Conservation (phyloP, 1,140 invertebrate genomes). For the Charaxes varanes region DNA sequence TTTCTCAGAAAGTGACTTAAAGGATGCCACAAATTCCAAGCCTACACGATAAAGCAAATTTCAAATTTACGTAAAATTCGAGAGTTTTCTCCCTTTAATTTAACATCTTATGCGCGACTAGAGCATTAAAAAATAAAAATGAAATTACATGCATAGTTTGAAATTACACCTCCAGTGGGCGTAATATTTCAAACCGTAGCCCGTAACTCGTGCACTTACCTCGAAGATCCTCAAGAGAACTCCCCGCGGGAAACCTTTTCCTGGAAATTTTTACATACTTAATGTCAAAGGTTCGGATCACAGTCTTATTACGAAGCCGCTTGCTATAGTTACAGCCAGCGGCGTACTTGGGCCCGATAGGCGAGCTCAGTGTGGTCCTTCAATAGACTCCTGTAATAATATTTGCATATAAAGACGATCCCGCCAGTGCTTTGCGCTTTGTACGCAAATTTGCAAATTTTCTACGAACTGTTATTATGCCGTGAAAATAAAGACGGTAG, state of each 20-base stretch:
- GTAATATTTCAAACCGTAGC: neutral
- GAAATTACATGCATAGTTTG: slow-evolving; percentile 6
- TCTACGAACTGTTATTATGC: slow-evolving; percentile 44
- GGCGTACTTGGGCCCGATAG: slow-evolving; percentile 38
- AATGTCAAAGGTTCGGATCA: slow-evolving; percentile 25
- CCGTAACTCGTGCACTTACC: slow-evolving; percentile 4
- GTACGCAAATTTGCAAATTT: slow-evolving; percentile 61
- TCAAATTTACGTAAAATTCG: too few relatives aligned
- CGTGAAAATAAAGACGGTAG: slow-evolving; percentile 22
- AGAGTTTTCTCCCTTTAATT: too few relatives aligned
- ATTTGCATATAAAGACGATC: slow-evolving; percentile 68
- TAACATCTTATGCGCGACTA: too few relatives aligned
- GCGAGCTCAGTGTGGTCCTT: slow-evolving; percentile 49
- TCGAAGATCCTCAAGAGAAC: slow-evolving; percentile 7
- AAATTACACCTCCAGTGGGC: slow-evolving; percentile 1
- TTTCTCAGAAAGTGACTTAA: too few relatives aligned
- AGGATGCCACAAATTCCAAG: too few relatives aligned
- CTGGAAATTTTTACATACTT: slow-evolving; percentile 22
- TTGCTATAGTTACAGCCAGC: slow-evolving; percentile 21
- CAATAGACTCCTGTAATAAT: slow-evolving; percentile 62
- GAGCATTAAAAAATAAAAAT: too few relatives aligned
- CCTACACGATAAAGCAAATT: too few relatives aligned
- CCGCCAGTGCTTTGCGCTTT: slow-evolving; percentile 53
- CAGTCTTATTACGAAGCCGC: slow-evolving; percentile 25
- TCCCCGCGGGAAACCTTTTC: slow-evolving; percentile 16